Percentiles rank a stretch among this genome's conserved stretches.
These are phyloP conservation scores for Polypterus bichir DNA, from an alignment of 2,113 vertebrate species.

Conservation along the genomic window DNA sequence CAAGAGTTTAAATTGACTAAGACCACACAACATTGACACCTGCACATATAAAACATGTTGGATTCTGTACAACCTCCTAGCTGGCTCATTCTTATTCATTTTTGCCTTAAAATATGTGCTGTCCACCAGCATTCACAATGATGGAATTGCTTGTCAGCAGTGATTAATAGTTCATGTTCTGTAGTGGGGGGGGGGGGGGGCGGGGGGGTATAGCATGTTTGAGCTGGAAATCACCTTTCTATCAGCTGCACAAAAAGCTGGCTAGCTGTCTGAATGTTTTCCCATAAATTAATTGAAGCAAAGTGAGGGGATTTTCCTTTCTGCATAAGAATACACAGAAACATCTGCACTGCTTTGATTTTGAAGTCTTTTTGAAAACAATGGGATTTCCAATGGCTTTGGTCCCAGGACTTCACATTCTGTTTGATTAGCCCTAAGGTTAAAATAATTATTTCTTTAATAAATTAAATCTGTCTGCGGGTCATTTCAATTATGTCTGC, in stretches of 20 bases:
- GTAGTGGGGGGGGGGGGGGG: background rate
- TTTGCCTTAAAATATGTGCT: too few relatives aligned
- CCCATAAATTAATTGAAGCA: background rate
- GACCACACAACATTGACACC: too few relatives aligned
- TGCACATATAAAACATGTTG: too few relatives aligned
- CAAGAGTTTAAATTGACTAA: too few relatives aligned
- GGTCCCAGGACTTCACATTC: conserved; percentile 1
- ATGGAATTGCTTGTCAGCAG: too few relatives aligned
- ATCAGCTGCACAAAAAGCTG: conserved; percentile 1
- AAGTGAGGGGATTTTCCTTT: conserved; percentile 6
- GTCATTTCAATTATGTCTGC: too few relatives aligned
- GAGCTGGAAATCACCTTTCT: background rate
- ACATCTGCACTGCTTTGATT: conserved; percentile 3
- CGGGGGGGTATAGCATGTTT: background rate
- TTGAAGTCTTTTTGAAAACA: background rate
- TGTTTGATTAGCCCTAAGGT: background rate
- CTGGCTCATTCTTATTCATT: too few relatives aligned
- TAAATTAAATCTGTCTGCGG: background rate
- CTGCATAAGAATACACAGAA: background rate
- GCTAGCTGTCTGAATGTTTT: background rate
- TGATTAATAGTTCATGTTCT: too few relatives aligned
- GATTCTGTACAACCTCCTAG: too few relatives aligned
- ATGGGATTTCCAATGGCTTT: conserved; percentile 5
- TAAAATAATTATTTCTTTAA: conserved; percentile 1
- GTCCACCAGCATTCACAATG: too few relatives aligned